These are phyloP conservation scores for Seladonia tumulorum DNA, from an alignment of 2,888 invertebrate genomes.

Conservation along the genomic window DNA sequence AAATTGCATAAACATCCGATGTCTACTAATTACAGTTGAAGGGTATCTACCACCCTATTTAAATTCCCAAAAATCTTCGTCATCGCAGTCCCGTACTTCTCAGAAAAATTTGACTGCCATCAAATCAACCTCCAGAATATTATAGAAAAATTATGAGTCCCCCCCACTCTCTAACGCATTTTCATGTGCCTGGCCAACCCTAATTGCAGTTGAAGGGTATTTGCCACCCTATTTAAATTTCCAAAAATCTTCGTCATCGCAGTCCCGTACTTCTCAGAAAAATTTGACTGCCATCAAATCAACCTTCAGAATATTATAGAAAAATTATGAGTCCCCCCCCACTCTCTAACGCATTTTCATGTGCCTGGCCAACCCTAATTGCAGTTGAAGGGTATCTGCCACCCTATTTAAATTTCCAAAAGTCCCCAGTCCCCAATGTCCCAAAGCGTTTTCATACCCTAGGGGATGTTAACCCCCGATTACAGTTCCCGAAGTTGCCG, in stretches of 20 bases:
- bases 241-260: background rate
- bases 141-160: background rate
- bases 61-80: background rate
- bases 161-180: background rate
- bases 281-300: background rate
- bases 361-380: too few species aligned
- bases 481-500: background rate
- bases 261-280: background rate
- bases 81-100: background rate
- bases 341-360: too few species aligned
- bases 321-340: background rate
- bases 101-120: background rate
- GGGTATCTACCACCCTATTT: background rate
- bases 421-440: background rate
- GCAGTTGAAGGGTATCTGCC: too few species aligned
- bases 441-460: background rate
- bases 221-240: background rate
- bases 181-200: too few species aligned
- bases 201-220: background rate
- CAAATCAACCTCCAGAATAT: background rate
- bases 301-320: background rate
- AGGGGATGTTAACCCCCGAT: background rate
- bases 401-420: background rate
- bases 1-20: too few species aligned
- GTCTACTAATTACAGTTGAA: too few species aligned